Evolutionary conservation across 2,113 vertebrate species (phyloP).

Genomic region (Neogobius melanostomus): DNA sequence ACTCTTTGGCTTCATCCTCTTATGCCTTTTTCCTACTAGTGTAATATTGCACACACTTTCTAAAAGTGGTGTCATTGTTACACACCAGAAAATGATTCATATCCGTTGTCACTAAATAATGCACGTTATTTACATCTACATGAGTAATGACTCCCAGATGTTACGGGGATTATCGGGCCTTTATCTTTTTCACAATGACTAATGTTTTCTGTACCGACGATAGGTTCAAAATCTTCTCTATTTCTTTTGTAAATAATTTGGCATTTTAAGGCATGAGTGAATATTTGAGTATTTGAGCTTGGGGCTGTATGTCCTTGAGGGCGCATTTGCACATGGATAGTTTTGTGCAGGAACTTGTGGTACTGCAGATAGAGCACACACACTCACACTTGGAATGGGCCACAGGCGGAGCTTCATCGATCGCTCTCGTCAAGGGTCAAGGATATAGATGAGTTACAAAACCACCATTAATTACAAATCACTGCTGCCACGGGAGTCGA

Average conservation of each 20-base stretch:
- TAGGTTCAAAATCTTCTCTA: background rate
- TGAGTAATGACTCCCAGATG: slow-evolving; percentile 8
- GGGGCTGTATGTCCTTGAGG: background rate
- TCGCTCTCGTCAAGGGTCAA: slow-evolving; percentile 67
- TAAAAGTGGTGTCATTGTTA: background rate
- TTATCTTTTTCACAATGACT: slow-evolving; percentile 7
- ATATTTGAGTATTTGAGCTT: background rate
- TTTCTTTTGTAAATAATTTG: background rate
- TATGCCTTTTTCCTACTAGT: background rate
- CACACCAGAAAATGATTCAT: background rate
- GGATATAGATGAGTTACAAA: slow-evolving; percentile 74
- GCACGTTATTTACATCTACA: slow-evolving; percentile 11
- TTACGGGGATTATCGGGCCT: background rate
- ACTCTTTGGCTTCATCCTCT: no score
- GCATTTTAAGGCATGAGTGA: slow-evolving; percentile 5
- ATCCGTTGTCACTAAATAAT: background rate
- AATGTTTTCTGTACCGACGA: background rate
- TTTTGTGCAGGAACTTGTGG: slow-evolving; percentile 12
- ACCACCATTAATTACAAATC: slow-evolving; percentile 78
- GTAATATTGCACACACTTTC: no score
- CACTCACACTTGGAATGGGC: slow-evolving; percentile 38
- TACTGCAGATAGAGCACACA: slow-evolving; percentile 32
- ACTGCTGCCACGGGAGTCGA: slow-evolving; percentile 74
- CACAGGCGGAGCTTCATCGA: slow-evolving; percentile 69
- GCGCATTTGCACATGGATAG: slow-evolving; percentile 2